Percentiles rank a stretch among this genome's conserved stretches.
These are phyloP conservation scores for Argyresthia albistria DNA, from an alignment of 2,888 invertebrate genomes.

Conservation along the genomic window DNA sequence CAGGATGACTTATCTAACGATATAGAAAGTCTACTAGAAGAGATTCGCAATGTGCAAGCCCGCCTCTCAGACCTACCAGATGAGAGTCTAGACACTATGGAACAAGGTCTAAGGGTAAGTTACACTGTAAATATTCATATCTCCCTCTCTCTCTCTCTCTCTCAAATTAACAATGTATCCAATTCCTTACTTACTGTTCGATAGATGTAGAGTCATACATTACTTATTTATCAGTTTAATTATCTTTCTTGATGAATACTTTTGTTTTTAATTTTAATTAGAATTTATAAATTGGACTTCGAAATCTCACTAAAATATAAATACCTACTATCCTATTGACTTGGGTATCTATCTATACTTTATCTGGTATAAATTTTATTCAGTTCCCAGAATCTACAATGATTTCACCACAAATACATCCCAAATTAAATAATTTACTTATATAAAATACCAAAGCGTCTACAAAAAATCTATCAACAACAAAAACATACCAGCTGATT, in stretches of 20 bases:
- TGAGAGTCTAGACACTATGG: constrained; percentile 80
- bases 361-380: no score
- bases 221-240: background rate
- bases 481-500: no score
- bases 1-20: constrained; percentile 77
- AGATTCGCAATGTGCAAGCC: constrained; percentile 77
- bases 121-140: constrained; percentile 5
- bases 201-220: constrained; percentile 1
- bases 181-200: constrained; percentile 1
- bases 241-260: background rate
- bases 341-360: no score
- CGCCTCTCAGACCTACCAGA: constrained; percentile 78
- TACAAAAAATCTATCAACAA: no score
- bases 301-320: no score
- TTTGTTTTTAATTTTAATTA: no score
- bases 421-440: no score
- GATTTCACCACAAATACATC: no score
- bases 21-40: constrained; percentile 79
- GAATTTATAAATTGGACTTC: no score
- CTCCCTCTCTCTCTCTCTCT: background rate
- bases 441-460: no score
- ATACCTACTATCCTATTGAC: no score
- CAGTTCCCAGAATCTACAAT: no score
- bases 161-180: constrained; percentile 1
- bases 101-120: constrained; percentile 81